Evolutionary conservation across 1,140 invertebrate species (phyloP).

Genomic region (Lepidurus couesii): DNA sequence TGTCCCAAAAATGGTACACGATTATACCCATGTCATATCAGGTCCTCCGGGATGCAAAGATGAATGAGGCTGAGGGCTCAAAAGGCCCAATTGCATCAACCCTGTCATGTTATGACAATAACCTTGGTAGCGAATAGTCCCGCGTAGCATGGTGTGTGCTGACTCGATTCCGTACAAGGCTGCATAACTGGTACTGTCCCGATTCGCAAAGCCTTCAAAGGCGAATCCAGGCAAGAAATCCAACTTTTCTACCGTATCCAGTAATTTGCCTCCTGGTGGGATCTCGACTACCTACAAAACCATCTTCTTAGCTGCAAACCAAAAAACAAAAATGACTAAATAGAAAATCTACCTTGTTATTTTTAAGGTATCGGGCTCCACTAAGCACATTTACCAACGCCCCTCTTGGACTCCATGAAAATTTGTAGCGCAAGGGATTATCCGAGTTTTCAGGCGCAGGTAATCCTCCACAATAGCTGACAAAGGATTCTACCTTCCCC

Average conservation of each 20-base stretch:
- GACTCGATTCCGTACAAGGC: constrained; percentile 80
- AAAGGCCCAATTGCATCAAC: constrained; percentile 76
- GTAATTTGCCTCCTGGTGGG: constrained; percentile 76
- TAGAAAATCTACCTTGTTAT: constrained; percentile 61
- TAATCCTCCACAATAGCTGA: constrained; percentile 91
- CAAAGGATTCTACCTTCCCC: constrained; percentile 83
- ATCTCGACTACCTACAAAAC: constrained; percentile 72
- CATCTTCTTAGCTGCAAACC: not conserved
- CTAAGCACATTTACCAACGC: constrained; percentile 83
- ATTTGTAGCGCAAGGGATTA: constrained; percentile 94
- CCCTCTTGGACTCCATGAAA: constrained; percentile 91
- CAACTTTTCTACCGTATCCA: constrained; percentile 66
- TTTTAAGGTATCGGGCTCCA: constrained; percentile 77
- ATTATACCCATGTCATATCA: constrained; percentile 85
- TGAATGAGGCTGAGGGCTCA: constrained; percentile 80
- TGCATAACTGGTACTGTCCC: constrained; percentile 87
- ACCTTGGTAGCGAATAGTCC: constrained; percentile 78
- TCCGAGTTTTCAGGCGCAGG: constrained; percentile 82
- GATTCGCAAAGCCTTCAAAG: constrained; percentile 91
- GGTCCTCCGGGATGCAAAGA: constrained; percentile 88
- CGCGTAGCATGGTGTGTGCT: constrained; percentile 80
- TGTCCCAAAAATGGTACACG: not conserved
- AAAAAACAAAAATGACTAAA: constrained; percentile 19
- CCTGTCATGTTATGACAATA: constrained; percentile 67
- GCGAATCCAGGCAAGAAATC: constrained; percentile 95